Evolutionary conservation across 2,113 vertebrate species (phyloP).

Genomic region (Prochilodus magdalenae): DNA sequence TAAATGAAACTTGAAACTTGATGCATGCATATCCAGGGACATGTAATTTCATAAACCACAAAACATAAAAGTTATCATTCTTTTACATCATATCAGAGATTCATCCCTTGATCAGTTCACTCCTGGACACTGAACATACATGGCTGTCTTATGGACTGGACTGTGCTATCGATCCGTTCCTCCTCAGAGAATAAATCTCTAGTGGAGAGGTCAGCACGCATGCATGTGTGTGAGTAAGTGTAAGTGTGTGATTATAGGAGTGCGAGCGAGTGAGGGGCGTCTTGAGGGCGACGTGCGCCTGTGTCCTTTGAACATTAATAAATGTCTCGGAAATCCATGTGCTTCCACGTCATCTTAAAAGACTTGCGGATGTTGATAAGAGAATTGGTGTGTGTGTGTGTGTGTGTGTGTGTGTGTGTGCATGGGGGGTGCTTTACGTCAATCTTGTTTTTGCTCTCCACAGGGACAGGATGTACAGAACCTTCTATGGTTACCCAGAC

Average conservation of each 20-base stretch:
- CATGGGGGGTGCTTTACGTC: constrained; percentile 26
- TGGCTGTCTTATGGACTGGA: neutral
- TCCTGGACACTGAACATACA: neutral
- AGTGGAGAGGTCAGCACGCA: neutral
- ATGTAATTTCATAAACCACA: too few species aligned
- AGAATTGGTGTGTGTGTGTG: constrained; percentile 3
- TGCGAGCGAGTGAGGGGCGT: neutral
- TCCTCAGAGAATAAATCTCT: neutral
- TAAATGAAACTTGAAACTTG: too few species aligned
- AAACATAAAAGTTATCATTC: too few species aligned
- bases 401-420: constrained; percentile 1
- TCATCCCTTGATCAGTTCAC: neutral
- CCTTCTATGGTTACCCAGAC: constrained; percentile 36
- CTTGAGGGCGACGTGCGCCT: neutral
- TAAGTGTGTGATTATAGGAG: neutral
- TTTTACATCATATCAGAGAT: neutral
- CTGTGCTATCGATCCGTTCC: neutral
- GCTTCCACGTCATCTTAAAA: neutral
- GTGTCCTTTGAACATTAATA: constrained; percentile 28
- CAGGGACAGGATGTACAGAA: constrained; percentile 45
- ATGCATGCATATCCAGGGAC: too few species aligned
- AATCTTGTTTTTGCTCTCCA: constrained; percentile 24
- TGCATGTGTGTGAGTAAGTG: neutral
- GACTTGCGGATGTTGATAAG: neutral
- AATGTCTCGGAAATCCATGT: neutral